phyloP scores from a whole-genome alignment of 2,888 invertebrate genomes.

The Harmothoe impar region DNA sequence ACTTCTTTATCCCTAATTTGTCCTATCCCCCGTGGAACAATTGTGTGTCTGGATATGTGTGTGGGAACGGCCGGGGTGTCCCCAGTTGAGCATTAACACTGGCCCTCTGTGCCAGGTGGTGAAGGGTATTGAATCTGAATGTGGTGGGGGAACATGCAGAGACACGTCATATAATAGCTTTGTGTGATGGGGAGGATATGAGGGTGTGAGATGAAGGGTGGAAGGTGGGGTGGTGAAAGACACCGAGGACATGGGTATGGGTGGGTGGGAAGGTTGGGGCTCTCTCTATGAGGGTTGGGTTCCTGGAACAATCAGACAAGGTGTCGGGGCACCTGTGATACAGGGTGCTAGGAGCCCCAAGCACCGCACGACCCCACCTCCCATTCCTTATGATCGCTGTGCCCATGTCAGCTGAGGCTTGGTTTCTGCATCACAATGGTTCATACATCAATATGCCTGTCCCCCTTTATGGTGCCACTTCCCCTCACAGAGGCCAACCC shows the following conservation, averaged over 20 bases:
- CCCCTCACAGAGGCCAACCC: neutral
- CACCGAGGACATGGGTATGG: neutral
- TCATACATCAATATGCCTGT: constrained; percentile 20
- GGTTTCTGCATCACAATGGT: constrained; percentile 29
- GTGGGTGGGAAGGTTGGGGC: neutral
- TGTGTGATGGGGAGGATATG: neutral
- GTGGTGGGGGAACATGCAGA: constrained; percentile 20
- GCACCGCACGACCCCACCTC: neutral
- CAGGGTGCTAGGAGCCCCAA: too few relatives aligned
- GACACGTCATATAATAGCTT: neutral
- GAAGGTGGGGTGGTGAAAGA: too few relatives aligned
- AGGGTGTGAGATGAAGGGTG: neutral
- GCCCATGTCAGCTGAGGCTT: neutral
- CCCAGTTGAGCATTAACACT: neutral
- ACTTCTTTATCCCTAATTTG: constrained; percentile 28
- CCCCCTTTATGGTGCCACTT: constrained; percentile 16
- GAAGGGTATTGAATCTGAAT: neutral
- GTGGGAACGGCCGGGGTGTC: neutral
- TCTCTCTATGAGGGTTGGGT: too few relatives aligned
- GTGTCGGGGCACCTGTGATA: too few relatives aligned
- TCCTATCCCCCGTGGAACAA: constrained; percentile 11
- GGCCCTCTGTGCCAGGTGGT: neutral
- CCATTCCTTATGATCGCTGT: neutral
- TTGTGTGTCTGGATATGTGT: neutral
- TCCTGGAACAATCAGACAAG: too few relatives aligned